Conservation (phyloP, 2,888 invertebrate species). For the Strigamia crassipes region DNA sequence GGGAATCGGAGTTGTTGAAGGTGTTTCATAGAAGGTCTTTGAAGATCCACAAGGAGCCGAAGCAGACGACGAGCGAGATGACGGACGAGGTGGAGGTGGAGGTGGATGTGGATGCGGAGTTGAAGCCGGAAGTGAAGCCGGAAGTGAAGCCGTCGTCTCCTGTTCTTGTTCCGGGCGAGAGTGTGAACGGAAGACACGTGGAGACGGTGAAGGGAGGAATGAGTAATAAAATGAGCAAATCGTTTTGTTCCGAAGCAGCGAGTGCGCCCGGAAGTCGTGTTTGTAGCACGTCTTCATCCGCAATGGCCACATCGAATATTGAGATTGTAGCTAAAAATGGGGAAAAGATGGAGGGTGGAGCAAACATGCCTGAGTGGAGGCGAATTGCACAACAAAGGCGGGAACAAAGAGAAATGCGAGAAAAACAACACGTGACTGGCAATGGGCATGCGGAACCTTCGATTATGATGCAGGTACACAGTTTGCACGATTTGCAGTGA, state of each 20-base stretch:
- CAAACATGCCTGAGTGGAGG: conserved; percentile 46
- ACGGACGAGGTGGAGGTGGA: not conserved
- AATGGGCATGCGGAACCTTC: conserved; percentile 29
- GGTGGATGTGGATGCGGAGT: not conserved
- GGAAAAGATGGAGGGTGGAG: conserved; percentile 23
- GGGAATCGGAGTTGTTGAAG: conserved; percentile 79
- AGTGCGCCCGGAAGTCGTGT: conserved; percentile 23
- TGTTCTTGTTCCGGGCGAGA: not conserved
- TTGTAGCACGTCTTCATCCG: conserved; percentile 35
- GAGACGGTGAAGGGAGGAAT: conserved; percentile 18
- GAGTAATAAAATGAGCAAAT: conserved; percentile 43
- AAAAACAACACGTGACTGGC: conserved; percentile 45
- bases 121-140: not conserved
- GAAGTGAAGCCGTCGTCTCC: too few species aligned
- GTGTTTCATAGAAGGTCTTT: conserved; percentile 80
- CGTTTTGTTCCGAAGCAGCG: conserved; percentile 24
- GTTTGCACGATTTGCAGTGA: too few species aligned
- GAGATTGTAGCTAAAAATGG: conserved; percentile 43
- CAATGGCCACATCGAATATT: conserved; percentile 14
- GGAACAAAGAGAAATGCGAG: conserved; percentile 46
- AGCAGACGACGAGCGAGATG: not conserved
- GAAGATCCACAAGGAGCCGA: conserved; percentile 70
- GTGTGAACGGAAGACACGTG: not conserved
- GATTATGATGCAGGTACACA: conserved; percentile 41
- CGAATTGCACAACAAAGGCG: conserved; percentile 45